Percentiles rank a stretch among this genome's conserved stretches.
phyloP scores from a whole-genome alignment of 2,797 vertebrate genomes.

The Karalla daura region DNA sequence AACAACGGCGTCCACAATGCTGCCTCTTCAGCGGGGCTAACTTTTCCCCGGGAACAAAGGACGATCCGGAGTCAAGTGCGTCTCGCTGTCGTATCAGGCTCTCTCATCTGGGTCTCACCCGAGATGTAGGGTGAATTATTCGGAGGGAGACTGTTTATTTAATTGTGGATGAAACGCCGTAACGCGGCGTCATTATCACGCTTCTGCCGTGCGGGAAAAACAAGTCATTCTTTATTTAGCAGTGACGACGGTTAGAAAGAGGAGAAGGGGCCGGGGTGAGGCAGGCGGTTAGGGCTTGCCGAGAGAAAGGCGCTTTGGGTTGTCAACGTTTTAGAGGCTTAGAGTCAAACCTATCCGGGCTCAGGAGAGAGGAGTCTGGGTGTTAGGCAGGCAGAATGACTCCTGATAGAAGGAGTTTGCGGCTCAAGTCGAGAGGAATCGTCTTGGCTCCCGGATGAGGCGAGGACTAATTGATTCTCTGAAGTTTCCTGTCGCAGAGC shows the following conservation, averaged over 20 bases:
- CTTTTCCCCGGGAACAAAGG: slow-evolving; percentile 75
- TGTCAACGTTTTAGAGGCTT: slow-evolving; percentile 89
- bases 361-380: slow-evolving; percentile 88
- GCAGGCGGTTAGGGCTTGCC: slow-evolving; percentile 79
- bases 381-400: slow-evolving; percentile 89
- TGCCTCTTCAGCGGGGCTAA: slow-evolving; percentile 72
- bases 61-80: slow-evolving; percentile 58
- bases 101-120: slow-evolving; percentile 20
- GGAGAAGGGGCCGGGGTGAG: slow-evolving; percentile 78
- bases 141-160: slow-evolving; percentile 78
- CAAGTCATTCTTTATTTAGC: slow-evolving; percentile 84
- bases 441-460: slow-evolving; percentile 86
- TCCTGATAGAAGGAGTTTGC: slow-evolving; percentile 89
- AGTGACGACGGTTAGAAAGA: slow-evolving; percentile 72
- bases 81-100: slow-evolving; percentile 12
- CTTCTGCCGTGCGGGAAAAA: slow-evolving; percentile 64
- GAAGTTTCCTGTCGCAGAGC: slow-evolving; percentile 85
- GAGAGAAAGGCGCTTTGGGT: slow-evolving; percentile 87
- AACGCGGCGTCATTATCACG: slow-evolving; percentile 71
- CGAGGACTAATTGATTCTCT: slow-evolving; percentile 88
- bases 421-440: slow-evolving; percentile 87
- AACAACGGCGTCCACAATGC: slow-evolving; percentile 78
- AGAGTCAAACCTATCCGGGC: slow-evolving; percentile 89
- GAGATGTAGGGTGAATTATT: slow-evolving; percentile 29
- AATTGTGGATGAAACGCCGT: slow-evolving; percentile 77